Base-by-base conservation (phyloP, 2,113 vertebrate genomes). In the Malurus cyaneus region DNA sequence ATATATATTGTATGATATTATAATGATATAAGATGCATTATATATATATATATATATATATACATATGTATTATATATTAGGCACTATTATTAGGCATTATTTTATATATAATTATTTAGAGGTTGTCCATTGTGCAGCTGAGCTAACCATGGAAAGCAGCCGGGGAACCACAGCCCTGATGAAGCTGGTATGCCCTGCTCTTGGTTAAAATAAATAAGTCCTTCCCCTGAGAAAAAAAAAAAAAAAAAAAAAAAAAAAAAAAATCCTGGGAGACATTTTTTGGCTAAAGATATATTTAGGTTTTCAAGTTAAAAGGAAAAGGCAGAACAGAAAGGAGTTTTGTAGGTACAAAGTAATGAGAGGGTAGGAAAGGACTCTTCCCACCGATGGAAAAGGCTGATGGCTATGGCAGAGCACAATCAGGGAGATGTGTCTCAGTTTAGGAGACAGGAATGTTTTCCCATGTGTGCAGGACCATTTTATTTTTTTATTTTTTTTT, bases 341-440 rank as follows among this genome's bases (percentile, higher is more conserved):
- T 77, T 59, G 29, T 57, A 12, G 11, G 11, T 49, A 11, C 8
- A 18, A 42, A 59, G 11, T 72, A 47, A 16, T 21, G n/a, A 32
- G 42, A 54, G 24, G 12, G 10, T 62, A 10, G 64, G 59, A 53
- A 29, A 53, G 26, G 31, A 3, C 16, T 67, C 34, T 42, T 26
- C 66, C 4, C 11, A 47, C 18, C 59, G 12, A 0, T 15, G 19
- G 46, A 42, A 46, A 57, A 46, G 29, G 2, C 25, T 71, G 26
- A 15, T 23, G 11, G 42, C 10, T 18, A 29, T 42, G 26, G 49
- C 6, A 69, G 57, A 31, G 28, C 16, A 4, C 25, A 31, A 36
- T 23, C 15, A 79, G 61, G 25, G 17, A 31, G 0, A 1, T 16
- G 2, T 11, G 26, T 15, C 9, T 32, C 32, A 60, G 11, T 60